Evolutionary conservation across 1,140 invertebrate genomes (phyloP).

Genomic region (Rhopalosiphum maidis): DNA sequence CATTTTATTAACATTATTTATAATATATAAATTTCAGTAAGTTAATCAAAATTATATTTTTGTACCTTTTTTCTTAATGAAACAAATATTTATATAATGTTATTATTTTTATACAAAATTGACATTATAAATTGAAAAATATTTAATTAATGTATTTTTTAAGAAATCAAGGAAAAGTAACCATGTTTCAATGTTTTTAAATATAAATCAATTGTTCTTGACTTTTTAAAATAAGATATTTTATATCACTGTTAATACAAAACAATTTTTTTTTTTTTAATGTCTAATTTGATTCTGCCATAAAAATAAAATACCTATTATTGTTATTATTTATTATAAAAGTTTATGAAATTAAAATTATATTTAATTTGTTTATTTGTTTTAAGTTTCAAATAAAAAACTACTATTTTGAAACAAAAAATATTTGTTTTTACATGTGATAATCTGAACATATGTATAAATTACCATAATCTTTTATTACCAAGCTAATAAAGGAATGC

Average conservation of each 20-base stretch:
- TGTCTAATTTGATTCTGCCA: neutral
- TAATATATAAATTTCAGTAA: neutral
- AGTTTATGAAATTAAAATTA: neutral
- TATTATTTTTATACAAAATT: neutral
- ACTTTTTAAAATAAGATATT: neutral
- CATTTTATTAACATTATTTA: neutral
- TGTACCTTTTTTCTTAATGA: neutral
- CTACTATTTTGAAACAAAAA: neutral
- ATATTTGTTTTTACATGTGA: neutral
- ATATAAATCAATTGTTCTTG: neutral
- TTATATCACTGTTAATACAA: neutral
- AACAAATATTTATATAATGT: conserved; percentile 20
- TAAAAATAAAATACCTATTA: neutral
- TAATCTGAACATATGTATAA: neutral
- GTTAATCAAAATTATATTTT: conserved; percentile 15
- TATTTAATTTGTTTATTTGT: neutral
- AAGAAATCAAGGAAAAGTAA: neutral
- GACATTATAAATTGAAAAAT: too few relatives aligned
- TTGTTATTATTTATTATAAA: neutral
- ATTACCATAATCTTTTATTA: neutral
- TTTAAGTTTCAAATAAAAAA: neutral
- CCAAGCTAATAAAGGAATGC: neutral
- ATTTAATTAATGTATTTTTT: neutral
- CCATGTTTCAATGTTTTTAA: neutral
- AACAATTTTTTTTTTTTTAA: neutral